Evolutionary conservation across 1,140 invertebrate genomes (phyloP), one percentile per base, ranked within the genome.

Genomic region (Marisa cornuarietis): DNA sequence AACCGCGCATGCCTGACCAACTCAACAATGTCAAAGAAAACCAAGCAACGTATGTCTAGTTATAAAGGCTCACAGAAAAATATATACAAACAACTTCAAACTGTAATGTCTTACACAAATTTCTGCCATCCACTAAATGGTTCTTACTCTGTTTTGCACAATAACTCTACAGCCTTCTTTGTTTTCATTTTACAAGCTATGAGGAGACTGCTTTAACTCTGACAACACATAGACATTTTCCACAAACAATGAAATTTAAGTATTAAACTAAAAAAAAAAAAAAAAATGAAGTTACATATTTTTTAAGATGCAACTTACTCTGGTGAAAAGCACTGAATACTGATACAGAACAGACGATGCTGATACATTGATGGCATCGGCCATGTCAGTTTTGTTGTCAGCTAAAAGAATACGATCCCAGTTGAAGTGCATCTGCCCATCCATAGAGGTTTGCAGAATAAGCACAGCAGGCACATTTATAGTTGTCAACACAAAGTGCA

Each of bases 311-410:
- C 42, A 22, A 78, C 82, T 79, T 82, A 85, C 85, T 80, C 81
- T 84, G 66, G 84, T 85, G 71, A 87, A 87, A 5, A 83, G 79
- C 49, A 86, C 61, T 31, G 80, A 83, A 84, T 78, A 86, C 26
- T 76, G 78, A 68, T 86, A 84, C 20, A 79, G 18, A 31, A 84
- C 76, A 76, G 18, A 16, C 18, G 24, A 14, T 62, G 65, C 71
- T 72, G 16, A 78, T 22, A 20, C 51, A n/a, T 51, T 81, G 22
- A 87, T 81, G 51, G 82, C 78, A 20, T 73, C 74, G 42, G 73
- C 69, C 51, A 79, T 66, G 16, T 73, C 71, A 31, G 79, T 81
- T 22, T 52, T 20, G n/a, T 68, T 77, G 16, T 83, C 79, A 49
- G 42, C 79, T 31, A 81, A 78, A 22, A 82, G 49, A 6, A 85